Evolutionary conservation across 2,113 vertebrate genomes (phyloP).

Genomic region (Pangasianodon gigas): DNA sequence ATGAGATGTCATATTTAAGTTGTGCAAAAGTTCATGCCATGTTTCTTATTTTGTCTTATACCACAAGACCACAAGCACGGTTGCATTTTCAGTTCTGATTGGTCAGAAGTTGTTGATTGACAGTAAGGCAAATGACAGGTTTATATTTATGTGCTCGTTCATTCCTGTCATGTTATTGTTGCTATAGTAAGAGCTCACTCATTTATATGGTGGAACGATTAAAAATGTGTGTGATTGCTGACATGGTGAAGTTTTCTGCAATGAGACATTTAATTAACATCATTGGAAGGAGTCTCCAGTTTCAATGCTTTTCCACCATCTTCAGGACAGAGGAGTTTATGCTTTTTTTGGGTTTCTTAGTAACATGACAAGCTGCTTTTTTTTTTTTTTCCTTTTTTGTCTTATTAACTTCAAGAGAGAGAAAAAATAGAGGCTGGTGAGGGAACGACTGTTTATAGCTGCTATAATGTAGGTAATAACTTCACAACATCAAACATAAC

Average conservation of each 20-base stretch:
- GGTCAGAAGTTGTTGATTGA: background rate
- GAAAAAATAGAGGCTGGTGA: background rate
- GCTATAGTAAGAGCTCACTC: background rate
- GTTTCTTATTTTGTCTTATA: background rate
- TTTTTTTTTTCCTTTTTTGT: background rate
- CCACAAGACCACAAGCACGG: background rate
- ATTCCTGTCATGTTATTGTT: background rate
- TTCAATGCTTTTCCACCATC: background rate
- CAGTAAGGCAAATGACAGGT: background rate
- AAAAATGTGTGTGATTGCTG: background rate
- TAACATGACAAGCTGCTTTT: background rate
- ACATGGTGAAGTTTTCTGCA: background rate
- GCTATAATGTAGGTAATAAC: background rate
- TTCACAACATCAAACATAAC: background rate
- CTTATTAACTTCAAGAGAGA: background rate
- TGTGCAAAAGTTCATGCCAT: background rate
- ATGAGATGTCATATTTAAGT: slow-evolving; percentile 21
- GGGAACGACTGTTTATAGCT: background rate
- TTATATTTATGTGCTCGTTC: no score
- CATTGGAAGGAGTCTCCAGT: background rate
- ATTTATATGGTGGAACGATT: background rate
- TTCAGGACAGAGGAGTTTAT: background rate
- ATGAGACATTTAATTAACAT: background rate
- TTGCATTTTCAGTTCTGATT: background rate
- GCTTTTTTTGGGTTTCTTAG: background rate